Base-by-base conservation (phyloP, 2,113 vertebrate genomes). In the Dolichallabes microphthalmus region DNA sequence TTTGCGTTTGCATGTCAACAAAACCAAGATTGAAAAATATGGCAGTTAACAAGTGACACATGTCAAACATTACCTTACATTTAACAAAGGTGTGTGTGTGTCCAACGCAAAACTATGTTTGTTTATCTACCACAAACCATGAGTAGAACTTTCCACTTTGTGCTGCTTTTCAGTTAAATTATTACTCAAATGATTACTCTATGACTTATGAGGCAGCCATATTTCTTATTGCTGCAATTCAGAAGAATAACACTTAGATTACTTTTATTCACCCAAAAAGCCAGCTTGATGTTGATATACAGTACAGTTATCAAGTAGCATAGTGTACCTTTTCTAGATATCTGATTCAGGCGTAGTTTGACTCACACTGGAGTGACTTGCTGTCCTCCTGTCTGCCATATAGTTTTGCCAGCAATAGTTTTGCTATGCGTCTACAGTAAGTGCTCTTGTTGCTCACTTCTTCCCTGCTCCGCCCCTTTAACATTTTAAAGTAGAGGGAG, bases 1-100 rank as follows among this genome's bases (percentile, higher is more conserved):
- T 91, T 66, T 82, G 73, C 86, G 91, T 89, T 93, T 93, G 82
- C 90, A 90, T 92, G 93, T 94, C 92, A 93, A 93, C 90, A 93
- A 69, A 35, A 61, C 85, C 84, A 86, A 91, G 83, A 87, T 78
- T 83, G 68, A 84, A 83, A 84, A 82, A 88, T 82, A 87, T 73
- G 85, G 61, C 73, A 87, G 87, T 69, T 87, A 82, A 82, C 82
- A 74, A 20, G 83, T 82, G 87, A 88, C 88, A 91, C 92, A 90
- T 93, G 85, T 60, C 76, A 68, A 86, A 85, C 73, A 79, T 85
- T 83, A 84, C 85, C 57, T 53, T 27, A 39, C 78, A 45, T 87
- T 82, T 87, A 74, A 85, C 45, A 69, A 74, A 84, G 82, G 85
- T 87, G 83, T 89, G 85, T 83, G 80, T 87, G 60, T 73, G 75